Evolutionary conservation across 2,113 vertebrate species (phyloP), one percentile per base, ranked within the genome.

Genomic region (Saiga tatarica): DNA sequence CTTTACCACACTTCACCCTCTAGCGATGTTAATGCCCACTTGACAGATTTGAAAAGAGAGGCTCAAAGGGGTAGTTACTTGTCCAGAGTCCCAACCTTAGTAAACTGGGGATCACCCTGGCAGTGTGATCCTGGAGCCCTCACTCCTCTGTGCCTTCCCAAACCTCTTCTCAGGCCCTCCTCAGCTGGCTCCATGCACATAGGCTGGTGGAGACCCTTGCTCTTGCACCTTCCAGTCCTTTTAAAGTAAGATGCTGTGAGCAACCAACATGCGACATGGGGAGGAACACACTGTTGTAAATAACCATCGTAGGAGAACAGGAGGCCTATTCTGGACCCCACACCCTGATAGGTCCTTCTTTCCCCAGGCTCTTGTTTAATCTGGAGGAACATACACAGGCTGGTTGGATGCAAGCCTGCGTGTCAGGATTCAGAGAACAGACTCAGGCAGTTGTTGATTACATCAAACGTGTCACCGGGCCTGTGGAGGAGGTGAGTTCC

Each of bases 81-180:
- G 12, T 2, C 47, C 50, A 39, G 87, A 47, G 45, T 47, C 21
- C 42, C 55, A 71, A 7, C 45, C 19, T 10, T 12, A 39, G 15
- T n/a, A 26, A 96, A 15, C 76, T 50, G 53, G 67, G n/a, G 64
- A 16, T 82, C 2, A 26, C 21, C 26, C 52, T 0, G 10, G 28
- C 7, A 5, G 1, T 87, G 23, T 26, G 52, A 47, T 8, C 30
- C 26, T 0, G 1, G 17, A 30, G 26, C 9, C 6, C 5, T 13
- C 13, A 2, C 25, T 25, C 23, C 47, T 33, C 2, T 5, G 12
- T 0, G 0, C 3, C 1, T 2, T 7, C 33, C 7, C 3, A 23
- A 2, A 5, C 39, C 23, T 16, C 3, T 1, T 30, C 67, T 15
- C 0, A 3, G 9, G 5, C 26, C 47, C 13, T 21, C 19, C 28